Evolutionary conservation across 2,888 invertebrate genomes (phyloP).

Genomic region (Ormyrus thymus): DNA sequence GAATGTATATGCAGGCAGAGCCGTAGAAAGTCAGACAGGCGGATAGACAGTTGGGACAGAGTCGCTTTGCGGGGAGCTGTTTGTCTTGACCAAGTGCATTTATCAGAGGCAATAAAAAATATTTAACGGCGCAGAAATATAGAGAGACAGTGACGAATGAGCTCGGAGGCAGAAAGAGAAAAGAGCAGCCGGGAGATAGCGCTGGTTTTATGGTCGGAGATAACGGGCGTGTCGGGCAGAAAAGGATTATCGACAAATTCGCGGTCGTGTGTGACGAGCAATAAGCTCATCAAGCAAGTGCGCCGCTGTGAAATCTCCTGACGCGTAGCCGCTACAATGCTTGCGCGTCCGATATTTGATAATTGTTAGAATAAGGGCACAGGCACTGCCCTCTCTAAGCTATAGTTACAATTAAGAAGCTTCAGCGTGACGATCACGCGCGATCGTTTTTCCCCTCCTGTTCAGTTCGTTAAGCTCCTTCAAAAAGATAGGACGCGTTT

Average conservation of each 20-base stretch:
- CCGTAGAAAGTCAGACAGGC: not conserved
- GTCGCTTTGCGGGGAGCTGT: not conserved
- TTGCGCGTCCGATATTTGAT: conserved; percentile 49
- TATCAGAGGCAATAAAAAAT: conserved; percentile 51
- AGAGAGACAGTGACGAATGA: conserved; percentile 50
- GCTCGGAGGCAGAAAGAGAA: not conserved
- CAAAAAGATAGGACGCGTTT: no score
- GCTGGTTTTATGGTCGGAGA: conserved; percentile 32
- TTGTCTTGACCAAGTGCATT: conserved; percentile 11
- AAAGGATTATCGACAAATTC: conserved; percentile 38
- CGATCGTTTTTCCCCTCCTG: no score
- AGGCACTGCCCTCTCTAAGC: no score
- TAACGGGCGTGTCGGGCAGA: conserved; percentile 14
- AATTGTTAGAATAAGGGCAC: no score
- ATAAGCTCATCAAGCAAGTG: conserved; percentile 15
- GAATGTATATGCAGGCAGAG: not conserved
- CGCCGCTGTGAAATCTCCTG: no score
- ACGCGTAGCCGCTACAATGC: not conserved
- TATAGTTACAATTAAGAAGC: no score
- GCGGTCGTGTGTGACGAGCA: not conserved
- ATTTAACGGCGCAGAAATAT: conserved; percentile 46
- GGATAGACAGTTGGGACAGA: not conserved
- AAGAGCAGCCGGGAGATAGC: not conserved
- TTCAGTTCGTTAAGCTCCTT: no score
- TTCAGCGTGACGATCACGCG: no score